phyloP scores from a whole-genome alignment of 1,140 invertebrate genomes.

The Sminthurides bifidus region DNA sequence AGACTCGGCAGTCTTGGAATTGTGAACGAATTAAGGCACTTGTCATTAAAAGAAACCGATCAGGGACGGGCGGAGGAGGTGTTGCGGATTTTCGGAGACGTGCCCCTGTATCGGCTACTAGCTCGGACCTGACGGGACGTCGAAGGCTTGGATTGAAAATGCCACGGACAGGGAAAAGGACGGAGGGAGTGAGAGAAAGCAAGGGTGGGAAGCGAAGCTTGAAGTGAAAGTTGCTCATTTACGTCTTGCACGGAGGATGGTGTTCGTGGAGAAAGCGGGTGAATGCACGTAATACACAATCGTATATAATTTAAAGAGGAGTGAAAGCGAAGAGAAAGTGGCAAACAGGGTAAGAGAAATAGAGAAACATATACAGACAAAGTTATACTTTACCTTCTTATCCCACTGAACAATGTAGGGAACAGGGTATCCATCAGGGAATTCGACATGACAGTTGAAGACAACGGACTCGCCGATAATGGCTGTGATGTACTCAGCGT shows the following conservation, averaged over 20 bases:
- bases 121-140: too few species aligned
- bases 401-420: constrained; percentile 95
- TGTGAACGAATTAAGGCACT: too few species aligned
- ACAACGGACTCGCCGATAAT: constrained; percentile 89
- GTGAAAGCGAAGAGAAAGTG: background rate
- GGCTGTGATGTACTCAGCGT: constrained; percentile 88
- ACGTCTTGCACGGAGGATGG: background rate
- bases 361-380: background rate
- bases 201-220: background rate
- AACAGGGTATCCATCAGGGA: constrained; percentile 82
- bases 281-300: background rate
- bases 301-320: background rate
- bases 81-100: too few species aligned
- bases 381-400: constrained; percentile 70
- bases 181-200: background rate
- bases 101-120: too few species aligned
- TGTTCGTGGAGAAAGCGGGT: background rate
- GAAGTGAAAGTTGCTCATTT: background rate
- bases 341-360: background rate
- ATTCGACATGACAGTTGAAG: constrained; percentile 92
- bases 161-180: background rate
- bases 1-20: too few species aligned
- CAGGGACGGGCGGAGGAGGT: too few species aligned
- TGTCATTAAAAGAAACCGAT: too few species aligned
- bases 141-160: too few species aligned